Base-by-base conservation (phyloP, 1,140 invertebrate genomes). In the Apocrypta bakeri region DNA sequence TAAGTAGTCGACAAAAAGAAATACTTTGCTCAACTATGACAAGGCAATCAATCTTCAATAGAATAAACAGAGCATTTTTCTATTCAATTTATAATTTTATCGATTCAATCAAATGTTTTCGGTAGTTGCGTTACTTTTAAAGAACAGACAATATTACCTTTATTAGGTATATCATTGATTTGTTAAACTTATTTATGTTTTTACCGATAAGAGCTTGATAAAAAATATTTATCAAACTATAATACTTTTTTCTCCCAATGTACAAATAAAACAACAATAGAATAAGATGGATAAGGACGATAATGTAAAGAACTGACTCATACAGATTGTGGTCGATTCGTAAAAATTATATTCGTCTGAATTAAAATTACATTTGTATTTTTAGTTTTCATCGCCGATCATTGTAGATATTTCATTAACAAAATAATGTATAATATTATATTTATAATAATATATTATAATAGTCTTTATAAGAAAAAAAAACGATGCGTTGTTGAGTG, bases 261-360 rank as follows among this genome's bases (percentile, higher is more conserved):
- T 37, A 71, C 68, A 71, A 37, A 71, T 56, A n/a, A 56, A 4
- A n/a, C 0, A 17, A 11, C 31, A 17, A 69, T 69, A 71, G 27
- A 29, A 27, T 66, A 66, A 73, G 17, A 56, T 21, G 24, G 6
- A 73, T n/a, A 29, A 73, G 48, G 56, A 64, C 2, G 25, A 68
- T 21, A 2, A 48, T 40, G 1, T n/a, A 27, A 24, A 66, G 61
- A 42, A 74, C 24, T 48, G 25, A 73, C 21, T 82, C 2, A 68
- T 17, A 48, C 33, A 61, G 24, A 76, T 69, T 76, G 68, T 75
- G 24, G 40, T 74, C 27, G 27, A 56, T 69, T 78, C n/a, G 68
- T 82, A 82, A 82, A 82, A 82, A 82, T 82, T 82, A 82, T 82
- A 77, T 78, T 82, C 21, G 61, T 82, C n/a, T 77, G 24, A n/a